Evolutionary conservation across 2,797 vertebrate genomes (phyloP).

Genomic region (Halcyon smyrnensis): DNA sequence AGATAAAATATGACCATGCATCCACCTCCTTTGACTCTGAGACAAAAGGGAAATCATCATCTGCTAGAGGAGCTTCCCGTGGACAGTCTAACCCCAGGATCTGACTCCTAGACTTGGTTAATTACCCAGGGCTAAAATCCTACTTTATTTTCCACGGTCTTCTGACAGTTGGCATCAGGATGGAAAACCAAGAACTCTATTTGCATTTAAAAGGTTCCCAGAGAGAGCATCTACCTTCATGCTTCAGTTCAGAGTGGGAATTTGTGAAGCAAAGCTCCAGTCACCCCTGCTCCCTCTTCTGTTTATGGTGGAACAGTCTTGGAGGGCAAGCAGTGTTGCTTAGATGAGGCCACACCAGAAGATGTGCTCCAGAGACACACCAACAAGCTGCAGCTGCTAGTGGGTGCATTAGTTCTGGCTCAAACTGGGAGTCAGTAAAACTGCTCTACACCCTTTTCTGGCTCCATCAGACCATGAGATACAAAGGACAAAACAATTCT

Average conservation of each 20-base stretch:
- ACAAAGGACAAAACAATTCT: background rate
- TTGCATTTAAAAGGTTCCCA: background rate
- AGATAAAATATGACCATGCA: background rate
- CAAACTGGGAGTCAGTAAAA: background rate
- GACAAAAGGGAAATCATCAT: background rate
- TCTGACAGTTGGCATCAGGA: background rate
- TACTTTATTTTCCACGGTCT: background rate
- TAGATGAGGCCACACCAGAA: background rate
- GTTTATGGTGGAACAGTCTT: background rate
- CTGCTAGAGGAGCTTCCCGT: background rate
- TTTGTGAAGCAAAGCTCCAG: background rate
- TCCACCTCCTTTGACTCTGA: background rate
- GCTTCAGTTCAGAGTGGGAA: background rate
- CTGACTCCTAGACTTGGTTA: background rate
- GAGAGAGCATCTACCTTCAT: background rate
- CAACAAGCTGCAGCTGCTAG: background rate
- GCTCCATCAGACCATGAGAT: background rate
- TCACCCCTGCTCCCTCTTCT: background rate
- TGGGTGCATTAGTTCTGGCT: background rate
- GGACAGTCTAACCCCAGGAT: background rate
- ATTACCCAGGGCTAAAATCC: background rate
- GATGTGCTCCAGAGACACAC: background rate
- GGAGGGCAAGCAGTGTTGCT: background rate
- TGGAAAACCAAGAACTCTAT: background rate
- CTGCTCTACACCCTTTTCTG: background rate